Base-by-base conservation (phyloP, 2,113 vertebrate genomes). In the Nanger granti region DNA sequence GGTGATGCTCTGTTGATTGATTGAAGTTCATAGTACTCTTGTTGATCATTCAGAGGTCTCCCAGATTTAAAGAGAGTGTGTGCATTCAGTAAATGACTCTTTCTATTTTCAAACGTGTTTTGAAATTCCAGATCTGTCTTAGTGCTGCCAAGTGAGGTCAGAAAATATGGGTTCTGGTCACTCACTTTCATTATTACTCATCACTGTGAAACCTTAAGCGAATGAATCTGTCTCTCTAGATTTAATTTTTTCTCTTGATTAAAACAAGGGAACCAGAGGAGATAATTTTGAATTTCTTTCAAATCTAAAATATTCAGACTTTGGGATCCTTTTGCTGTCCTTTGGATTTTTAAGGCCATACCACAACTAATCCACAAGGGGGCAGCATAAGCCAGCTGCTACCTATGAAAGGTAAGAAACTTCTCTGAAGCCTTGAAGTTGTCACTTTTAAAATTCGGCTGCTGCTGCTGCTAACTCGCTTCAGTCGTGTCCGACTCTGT, bases 341-440 rank as follows among this genome's bases (percentile, higher is more conserved):
- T 86, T 89, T 31, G 64, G 13, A 83, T n/a, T 89, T 34, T 73
- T 34, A 90, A 82, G 79, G 49, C 28, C 44, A 84, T 93, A 76
- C 37, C 26, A 44, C 2, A 4, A 20, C 4, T 62, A 13, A 34
- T 47, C 94, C 95, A 97, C 29, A 47, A 96, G 95, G 31, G 92
- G 97, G 83, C 97, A 95, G 96, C 76, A 41, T 57, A 95, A 92
- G 76, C 34, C 89, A 69, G 47, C 41, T 49, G 15, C 22, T 91
- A 8, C 31, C 17, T 22, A 7, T 0, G 10, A 44, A 49, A 54
- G 57, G 22, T 28, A 47, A 55, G 5, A 5, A 52, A 29, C 41
- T 47, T 84, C 34, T 26, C 52, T 7, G 76, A 52, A 60, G 49
- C 34, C 47, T 83, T 41, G 9, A n/a, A 57, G 28, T 44, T 80